phyloP scores from a whole-genome alignment of 2,888 invertebrate genomes.

The Drosophila conformis region DNA sequence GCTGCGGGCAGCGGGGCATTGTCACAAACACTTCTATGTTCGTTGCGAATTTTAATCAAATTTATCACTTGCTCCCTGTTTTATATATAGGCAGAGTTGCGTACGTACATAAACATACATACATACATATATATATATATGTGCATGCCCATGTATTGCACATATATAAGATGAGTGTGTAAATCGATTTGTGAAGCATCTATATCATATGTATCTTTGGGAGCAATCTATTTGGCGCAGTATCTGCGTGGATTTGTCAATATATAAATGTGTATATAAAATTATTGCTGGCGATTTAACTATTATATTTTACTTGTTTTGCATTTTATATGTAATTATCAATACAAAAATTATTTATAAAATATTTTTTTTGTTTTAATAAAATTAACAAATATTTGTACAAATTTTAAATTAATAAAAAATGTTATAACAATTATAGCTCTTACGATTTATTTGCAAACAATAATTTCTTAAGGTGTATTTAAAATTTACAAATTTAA shows the following conservation, averaged over 20 bases:
- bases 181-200: background rate
- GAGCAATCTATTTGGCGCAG: background rate
- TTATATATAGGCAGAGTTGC: background rate
- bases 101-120: background rate
- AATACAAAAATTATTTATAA: background rate
- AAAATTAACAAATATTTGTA: background rate
- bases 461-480: background rate
- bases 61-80: slow-evolving; percentile 28
- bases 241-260: no score
- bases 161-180: background rate
- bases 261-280: background rate
- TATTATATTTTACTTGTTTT: background rate
- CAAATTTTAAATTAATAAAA: background rate
- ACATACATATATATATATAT: background rate
- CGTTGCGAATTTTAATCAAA: slow-evolving; percentile 53
- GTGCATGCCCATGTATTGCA: background rate
- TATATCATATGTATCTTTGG: background rate
- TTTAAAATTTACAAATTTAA: background rate
- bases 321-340: background rate
- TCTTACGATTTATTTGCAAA: background rate
- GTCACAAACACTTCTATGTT: slow-evolving; percentile 71
- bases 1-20: slow-evolving; percentile 41
- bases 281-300: background rate
- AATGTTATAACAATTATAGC: rapidly evolving
- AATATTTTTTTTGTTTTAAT: background rate